phyloP scores from a whole-genome alignment of 1,140 invertebrate genomes.

The Drosophila guanche region DNA sequence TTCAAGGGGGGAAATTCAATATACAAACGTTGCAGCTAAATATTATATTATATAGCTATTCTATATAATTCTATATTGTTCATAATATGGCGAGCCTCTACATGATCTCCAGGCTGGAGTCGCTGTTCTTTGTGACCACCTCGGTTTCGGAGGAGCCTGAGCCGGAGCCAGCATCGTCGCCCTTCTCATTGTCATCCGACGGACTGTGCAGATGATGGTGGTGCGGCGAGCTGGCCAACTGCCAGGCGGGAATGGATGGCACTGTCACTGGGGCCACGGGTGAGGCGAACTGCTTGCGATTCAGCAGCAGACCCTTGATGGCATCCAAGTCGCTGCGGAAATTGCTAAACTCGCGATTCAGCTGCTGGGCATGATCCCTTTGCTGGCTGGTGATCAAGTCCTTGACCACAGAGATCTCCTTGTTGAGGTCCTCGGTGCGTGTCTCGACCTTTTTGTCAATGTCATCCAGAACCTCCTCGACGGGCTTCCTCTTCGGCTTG shows the following conservation, averaged over 20 bases:
- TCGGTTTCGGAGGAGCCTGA: constrained; percentile 87
- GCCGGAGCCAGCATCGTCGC: constrained; percentile 84
- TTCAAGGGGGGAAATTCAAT: constrained; percentile 29
- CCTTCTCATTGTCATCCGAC: constrained; percentile 81
- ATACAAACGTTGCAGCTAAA: constrained; percentile 30
- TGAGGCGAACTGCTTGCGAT: constrained; percentile 90
- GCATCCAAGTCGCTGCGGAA: constrained; percentile 90
- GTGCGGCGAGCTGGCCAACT: constrained; percentile 84
- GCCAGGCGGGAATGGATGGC: constrained; percentile 91
- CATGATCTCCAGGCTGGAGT: constrained; percentile 89
- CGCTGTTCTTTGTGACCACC: constrained; percentile 88
- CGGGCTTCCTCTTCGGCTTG: constrained; percentile 85
- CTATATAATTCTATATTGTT: constrained; percentile 22
- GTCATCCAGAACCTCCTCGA: constrained; percentile 87
- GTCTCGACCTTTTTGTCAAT: constrained; percentile 87
- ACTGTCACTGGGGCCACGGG: constrained; percentile 84
- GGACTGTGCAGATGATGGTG: constrained; percentile 64
- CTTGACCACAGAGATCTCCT: constrained; percentile 85
- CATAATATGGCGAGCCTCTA: constrained; percentile 62
- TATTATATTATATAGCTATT: constrained; percentile 9
- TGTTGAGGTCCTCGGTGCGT: constrained; percentile 86
- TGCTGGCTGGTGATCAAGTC: constrained; percentile 68
- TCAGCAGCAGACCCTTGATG: constrained; percentile 90
- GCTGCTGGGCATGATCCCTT: constrained; percentile 85
- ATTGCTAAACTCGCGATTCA: constrained; percentile 87